Percentiles rank a stretch among this genome's conserved stretches.
phyloP scores from a whole-genome alignment of 1,140 invertebrate species.

The Rhopalosiphum padi region DNA sequence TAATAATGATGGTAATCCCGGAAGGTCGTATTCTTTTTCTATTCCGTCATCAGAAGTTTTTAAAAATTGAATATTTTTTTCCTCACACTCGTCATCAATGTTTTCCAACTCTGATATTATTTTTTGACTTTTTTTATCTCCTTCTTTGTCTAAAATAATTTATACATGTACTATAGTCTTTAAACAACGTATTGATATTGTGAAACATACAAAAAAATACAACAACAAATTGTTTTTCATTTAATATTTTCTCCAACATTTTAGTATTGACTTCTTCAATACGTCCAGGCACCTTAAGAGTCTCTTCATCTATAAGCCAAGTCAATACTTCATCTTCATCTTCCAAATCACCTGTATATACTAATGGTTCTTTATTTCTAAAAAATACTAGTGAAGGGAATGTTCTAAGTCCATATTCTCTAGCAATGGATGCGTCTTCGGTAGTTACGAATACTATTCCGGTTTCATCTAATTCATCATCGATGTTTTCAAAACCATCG shows the following conservation, averaged over 20 bases:
- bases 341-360: constrained; percentile 82
- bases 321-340: constrained; percentile 90
- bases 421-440: constrained; percentile 80
- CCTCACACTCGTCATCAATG: constrained; percentile 93
- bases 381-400: constrained; percentile 90
- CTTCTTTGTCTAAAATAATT: constrained; percentile 77
- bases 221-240: constrained; percentile 86
- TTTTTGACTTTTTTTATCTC: constrained; percentile 87
- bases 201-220: constrained; percentile 87
- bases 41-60: constrained; percentile 91
- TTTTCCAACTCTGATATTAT: constrained; percentile 91
- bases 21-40: constrained; percentile 87
- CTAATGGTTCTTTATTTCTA: constrained; percentile 84
- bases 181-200: neutral
- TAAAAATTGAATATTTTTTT: constrained; percentile 90
- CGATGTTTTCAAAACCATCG: constrained; percentile 88
- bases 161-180: neutral
- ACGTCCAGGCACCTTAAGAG: constrained; percentile 87
- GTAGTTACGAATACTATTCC: constrained; percentile 94
- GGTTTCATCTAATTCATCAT: constrained; percentile 91
- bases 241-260: constrained; percentile 90
- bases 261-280: constrained; percentile 92
- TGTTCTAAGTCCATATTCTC: constrained; percentile 83
- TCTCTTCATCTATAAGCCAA: constrained; percentile 92
- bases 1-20: constrained; percentile 80